Conservation (phyloP, 2,113 vertebrate genomes). For the Tachysurus vachellii region DNA sequence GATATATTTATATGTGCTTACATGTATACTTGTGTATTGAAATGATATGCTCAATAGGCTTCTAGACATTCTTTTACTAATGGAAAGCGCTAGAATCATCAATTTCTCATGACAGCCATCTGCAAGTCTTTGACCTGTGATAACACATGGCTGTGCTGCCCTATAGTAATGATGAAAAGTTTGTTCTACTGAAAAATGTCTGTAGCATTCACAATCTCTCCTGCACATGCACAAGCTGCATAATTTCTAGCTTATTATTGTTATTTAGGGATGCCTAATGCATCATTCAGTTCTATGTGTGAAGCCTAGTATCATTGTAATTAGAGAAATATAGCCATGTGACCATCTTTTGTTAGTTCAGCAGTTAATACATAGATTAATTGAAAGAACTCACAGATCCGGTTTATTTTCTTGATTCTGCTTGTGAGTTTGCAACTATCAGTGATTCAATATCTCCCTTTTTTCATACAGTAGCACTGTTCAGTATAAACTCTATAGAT, state of each 20-base stretch:
- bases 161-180: neutral
- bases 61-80: neutral
- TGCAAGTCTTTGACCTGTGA: neutral
- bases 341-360: neutral
- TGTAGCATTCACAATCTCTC: neutral
- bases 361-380: neutral
- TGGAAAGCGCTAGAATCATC: neutral
- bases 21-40: neutral
- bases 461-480: neutral
- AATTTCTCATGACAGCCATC: neutral
- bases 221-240: neutral
- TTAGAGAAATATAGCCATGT: neutral
- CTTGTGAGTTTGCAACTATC: neutral
- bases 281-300: neutral
- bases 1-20: neutral
- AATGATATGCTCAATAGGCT: neutral
- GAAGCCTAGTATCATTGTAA: neutral
- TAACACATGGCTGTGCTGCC: neutral
- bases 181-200: neutral
- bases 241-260: neutral
- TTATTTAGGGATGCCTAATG: neutral
- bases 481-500: neutral
- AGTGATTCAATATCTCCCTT: neutral
- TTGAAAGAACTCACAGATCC: neutral
- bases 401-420: neutral